A percentile compares a stretch with the other conserved stretches of the same genome.
phyloP scores from a whole-genome alignment of 2,113 vertebrate species.

The Bagarius yarrelli region DNA sequence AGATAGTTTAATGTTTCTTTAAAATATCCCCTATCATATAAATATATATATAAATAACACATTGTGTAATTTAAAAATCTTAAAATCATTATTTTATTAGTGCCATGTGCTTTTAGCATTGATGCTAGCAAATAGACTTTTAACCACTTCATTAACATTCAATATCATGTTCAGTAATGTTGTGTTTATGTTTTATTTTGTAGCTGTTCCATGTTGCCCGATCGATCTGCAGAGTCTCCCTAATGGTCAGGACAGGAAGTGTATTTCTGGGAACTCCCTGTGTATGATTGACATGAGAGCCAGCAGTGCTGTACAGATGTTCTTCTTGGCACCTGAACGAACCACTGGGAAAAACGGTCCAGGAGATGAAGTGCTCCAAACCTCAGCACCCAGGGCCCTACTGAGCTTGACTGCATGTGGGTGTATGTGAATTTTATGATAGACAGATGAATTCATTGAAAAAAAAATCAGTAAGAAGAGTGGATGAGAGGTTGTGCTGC shows the following conservation, averaged over 20 bases:
- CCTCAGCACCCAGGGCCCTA: slow-evolving; percentile 56
- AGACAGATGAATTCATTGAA: slow-evolving; percentile 1
- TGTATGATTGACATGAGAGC: slow-evolving; percentile 35
- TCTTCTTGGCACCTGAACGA: slow-evolving; percentile 74
- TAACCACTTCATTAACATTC: too few species aligned
- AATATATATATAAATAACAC: too few species aligned
- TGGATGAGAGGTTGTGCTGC: not conserved
- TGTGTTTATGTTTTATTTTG: not conserved
- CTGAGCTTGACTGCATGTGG: slow-evolving; percentile 5
- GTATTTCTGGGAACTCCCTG: slow-evolving; percentile 35
- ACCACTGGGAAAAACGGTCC: slow-evolving; percentile 66
- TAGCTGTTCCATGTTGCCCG: not conserved
- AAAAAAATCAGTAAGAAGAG: not conserved
- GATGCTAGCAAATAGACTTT: too few species aligned
- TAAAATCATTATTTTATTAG: too few species aligned
- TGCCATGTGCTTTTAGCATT: too few species aligned
- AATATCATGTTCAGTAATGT: not conserved
- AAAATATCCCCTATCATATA: too few species aligned
- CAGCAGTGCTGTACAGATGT: slow-evolving; percentile 72
- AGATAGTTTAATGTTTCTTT: not conserved
- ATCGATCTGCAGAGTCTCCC: slow-evolving; percentile 12
- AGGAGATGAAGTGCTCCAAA: slow-evolving; percentile 69
- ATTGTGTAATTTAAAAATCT: too few species aligned
- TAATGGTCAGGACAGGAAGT: slow-evolving; percentile 31
- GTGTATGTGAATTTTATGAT: not conserved